phyloP scores from a whole-genome alignment of 2,888 invertebrate species.

The Noctua fimbriata region DNA sequence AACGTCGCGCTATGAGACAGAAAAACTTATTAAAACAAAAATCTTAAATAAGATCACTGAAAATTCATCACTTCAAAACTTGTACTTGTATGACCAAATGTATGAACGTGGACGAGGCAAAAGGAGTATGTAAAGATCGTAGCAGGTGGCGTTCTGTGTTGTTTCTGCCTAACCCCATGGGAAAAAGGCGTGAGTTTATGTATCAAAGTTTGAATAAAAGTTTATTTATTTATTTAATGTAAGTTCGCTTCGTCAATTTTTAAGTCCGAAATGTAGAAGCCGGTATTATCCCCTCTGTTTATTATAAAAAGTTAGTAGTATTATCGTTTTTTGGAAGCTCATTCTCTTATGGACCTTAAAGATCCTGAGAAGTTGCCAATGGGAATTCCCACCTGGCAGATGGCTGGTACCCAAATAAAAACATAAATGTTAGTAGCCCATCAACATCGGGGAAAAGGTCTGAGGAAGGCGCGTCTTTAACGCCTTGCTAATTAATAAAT shows the following conservation, averaged over 20 bases:
- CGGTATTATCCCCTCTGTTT: not conserved
- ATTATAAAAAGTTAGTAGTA: not conserved
- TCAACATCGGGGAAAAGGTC: not conserved
- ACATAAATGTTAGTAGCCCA: not conserved
- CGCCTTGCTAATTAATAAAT: not conserved
- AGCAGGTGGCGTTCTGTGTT: too few species aligned
- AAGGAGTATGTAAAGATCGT: too few species aligned
- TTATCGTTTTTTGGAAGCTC: not conserved
- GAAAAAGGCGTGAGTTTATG: too few species aligned
- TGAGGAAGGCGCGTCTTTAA: not conserved
- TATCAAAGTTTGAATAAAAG: not conserved
- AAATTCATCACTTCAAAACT: not conserved
- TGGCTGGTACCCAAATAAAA: slow-evolving; percentile 3
- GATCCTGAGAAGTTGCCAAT: not conserved
- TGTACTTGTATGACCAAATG: too few species aligned
- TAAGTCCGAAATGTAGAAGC: not conserved
- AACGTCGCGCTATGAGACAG: too few species aligned
- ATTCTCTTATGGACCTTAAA: not conserved
- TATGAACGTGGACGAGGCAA: too few species aligned
- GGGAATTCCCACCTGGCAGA: not conserved
- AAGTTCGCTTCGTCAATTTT: too few species aligned
- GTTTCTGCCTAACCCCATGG: too few species aligned
- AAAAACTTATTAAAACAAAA: too few species aligned
- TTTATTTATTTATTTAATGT: too few species aligned
- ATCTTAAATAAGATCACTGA: not conserved